phyloP scores from a whole-genome alignment of 2,113 vertebrate species.

The Lepus timidus region DNA sequence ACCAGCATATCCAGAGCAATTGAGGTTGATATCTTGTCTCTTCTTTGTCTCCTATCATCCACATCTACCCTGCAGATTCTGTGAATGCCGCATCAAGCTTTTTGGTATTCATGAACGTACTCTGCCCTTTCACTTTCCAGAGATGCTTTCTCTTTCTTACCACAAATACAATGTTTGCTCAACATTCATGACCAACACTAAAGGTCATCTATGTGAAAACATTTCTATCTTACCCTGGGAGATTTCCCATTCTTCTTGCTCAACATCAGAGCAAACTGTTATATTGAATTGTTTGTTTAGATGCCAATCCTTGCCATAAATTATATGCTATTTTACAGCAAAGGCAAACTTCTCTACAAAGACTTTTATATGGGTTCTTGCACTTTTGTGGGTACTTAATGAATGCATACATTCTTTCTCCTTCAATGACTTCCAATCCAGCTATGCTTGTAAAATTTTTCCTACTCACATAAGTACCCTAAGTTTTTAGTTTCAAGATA shows the following conservation, averaged over 20 bases:
- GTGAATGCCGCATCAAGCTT: background rate
- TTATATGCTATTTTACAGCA: background rate
- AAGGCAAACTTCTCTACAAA: background rate
- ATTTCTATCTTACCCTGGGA: background rate
- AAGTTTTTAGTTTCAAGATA: background rate
- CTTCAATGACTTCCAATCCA: background rate
- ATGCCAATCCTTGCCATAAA: background rate
- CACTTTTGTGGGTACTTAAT: background rate
- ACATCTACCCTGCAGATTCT: background rate
- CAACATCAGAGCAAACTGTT: background rate
- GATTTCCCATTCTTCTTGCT: background rate
- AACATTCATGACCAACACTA: constrained; percentile 50
- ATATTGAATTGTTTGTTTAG: background rate
- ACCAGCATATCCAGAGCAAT: background rate
- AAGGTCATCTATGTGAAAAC: constrained; percentile 59
- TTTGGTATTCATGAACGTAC: background rate
- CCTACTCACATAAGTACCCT: background rate
- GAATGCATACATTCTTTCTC: background rate
- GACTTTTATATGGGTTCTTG: background rate
- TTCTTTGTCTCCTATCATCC: background rate
- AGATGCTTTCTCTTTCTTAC: constrained; percentile 26
- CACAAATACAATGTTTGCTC: constrained; percentile 7
- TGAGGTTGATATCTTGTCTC: background rate
- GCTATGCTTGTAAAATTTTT: background rate
- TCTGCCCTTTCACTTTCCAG: constrained; percentile 10